A percentile compares a stretch with the other conserved stretches of the same genome.
Evolutionary conservation across 2,113 vertebrate genomes (phyloP).

Genomic region (Cisticola juncidis): DNA sequence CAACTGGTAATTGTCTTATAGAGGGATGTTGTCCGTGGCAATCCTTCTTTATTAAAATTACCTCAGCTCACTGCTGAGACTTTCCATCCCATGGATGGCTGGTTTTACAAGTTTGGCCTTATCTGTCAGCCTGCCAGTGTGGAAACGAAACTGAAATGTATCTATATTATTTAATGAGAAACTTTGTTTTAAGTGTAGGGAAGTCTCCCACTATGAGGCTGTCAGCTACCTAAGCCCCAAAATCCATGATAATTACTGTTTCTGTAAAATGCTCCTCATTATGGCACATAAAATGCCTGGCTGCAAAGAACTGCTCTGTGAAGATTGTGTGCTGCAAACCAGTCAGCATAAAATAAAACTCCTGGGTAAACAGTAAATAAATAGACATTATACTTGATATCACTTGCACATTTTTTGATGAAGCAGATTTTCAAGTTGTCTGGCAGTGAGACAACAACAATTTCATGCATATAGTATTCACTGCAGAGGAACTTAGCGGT

Average conservation of each 20-base stretch:
- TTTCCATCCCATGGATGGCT: conserved; percentile 45
- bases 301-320: conserved; percentile 67
- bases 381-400: neutral
- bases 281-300: conserved; percentile 63
- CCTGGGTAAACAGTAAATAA: conserved; percentile 57
- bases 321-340: conserved; percentile 47
- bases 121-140: conserved; percentile 53
- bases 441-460: neutral
- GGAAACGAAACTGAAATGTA: conserved; percentile 57
- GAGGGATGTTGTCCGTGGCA: conserved; percentile 27
- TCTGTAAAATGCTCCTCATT: conserved; percentile 71
- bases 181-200: conserved; percentile 64
- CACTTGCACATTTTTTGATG: conserved; percentile 19
- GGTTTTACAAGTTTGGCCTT: conserved; percentile 62
- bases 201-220: conserved; percentile 66
- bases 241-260: conserved; percentile 71
- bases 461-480: neutral
- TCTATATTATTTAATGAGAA: conserved; percentile 72
- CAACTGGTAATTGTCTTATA: conserved; percentile 15
- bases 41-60: conserved; percentile 22
- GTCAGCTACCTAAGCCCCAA: conserved; percentile 72
- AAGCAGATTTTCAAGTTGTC: conserved; percentile 16
- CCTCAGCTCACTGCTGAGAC: conserved; percentile 43
- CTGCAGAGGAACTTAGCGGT: neutral
- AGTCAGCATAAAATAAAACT: conserved; percentile 70